Evolutionary conservation across 2,797 vertebrate species (phyloP).

Genomic region (Sebastes nivosus): DNA sequence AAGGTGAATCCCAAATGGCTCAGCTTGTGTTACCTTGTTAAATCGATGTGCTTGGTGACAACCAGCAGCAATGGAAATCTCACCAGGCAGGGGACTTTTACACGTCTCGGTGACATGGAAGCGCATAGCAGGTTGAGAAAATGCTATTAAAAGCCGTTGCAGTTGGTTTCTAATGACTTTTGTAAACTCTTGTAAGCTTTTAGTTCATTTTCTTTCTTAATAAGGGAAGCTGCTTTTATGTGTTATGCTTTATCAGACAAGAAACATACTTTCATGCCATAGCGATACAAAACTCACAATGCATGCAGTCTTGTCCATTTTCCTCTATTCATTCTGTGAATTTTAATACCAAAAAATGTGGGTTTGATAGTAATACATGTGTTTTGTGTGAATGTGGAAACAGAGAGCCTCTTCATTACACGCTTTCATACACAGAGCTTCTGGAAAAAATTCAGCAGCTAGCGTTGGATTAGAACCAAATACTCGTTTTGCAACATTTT

Average conservation of each 20-base stretch:
- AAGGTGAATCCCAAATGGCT: slow-evolving; percentile 76
- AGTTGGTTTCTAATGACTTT: not conserved
- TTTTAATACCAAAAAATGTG: not conserved
- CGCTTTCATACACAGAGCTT: not conserved
- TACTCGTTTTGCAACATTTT: slow-evolving; percentile 11
- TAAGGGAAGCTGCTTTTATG: not conserved
- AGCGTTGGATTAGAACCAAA: slow-evolving; percentile 4
- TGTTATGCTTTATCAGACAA: not conserved
- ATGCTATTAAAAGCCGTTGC: not conserved
- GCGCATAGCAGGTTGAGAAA: slow-evolving; percentile 21
- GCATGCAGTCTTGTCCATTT: not conserved
- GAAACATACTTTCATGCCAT: not conserved
- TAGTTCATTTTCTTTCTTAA: not conserved
- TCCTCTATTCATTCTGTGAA: not conserved
- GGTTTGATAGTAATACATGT: slow-evolving; percentile 1
- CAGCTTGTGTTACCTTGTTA: slow-evolving; percentile 74
- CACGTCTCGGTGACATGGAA: slow-evolving; percentile 24
- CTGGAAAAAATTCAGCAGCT: not conserved
- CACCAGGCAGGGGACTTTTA: slow-evolving; percentile 25
- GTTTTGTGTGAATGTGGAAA: not conserved
- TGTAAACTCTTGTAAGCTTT: not conserved
- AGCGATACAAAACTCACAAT: not conserved
- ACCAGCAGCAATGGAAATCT: slow-evolving; percentile 44
- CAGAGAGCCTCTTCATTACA: slow-evolving; percentile 19
- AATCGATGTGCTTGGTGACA: slow-evolving; percentile 71